Evolutionary conservation across 2,888 invertebrate genomes (phyloP).

Genomic region (Agrochola lychnidis): DNA sequence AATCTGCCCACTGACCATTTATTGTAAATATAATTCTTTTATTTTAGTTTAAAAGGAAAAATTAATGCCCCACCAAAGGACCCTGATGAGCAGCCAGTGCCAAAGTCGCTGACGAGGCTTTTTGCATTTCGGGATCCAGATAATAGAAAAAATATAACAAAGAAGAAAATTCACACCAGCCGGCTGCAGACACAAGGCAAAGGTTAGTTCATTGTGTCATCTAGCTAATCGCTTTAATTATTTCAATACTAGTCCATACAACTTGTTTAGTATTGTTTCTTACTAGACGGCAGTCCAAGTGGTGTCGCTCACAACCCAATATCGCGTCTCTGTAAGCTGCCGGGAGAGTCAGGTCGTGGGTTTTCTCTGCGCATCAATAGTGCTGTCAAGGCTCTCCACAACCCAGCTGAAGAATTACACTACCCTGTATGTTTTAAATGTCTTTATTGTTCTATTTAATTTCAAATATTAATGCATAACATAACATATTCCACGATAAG

Average conservation of each 20-base stretch:
- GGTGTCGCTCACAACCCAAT: conserved; percentile 78
- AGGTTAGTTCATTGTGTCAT: conserved; percentile 39
- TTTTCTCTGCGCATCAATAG: conserved; percentile 93
- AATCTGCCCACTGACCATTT: no score
- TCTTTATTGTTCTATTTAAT: background rate
- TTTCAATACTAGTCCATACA: background rate
- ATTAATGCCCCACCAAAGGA: conserved; percentile 94
- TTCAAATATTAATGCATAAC: background rate
- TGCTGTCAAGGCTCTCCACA: conserved; percentile 90
- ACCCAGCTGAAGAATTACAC: conserved; percentile 72
- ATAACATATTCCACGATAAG: background rate
- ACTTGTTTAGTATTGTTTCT: background rate
- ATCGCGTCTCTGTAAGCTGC: conserved; percentile 90
- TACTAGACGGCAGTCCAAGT: conserved; percentile 36
- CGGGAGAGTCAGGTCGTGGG: conserved; percentile 91
- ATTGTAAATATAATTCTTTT: conserved; percentile 13
- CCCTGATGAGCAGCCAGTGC: conserved; percentile 93
- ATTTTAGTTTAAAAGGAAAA: conserved; percentile 92
- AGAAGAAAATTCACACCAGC: conserved; percentile 64
- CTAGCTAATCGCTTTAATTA: background rate
- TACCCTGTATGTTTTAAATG: conserved; percentile 76
- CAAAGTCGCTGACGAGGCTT: conserved; percentile 92
- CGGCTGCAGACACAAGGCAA: conserved; percentile 56
- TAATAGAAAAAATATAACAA: conserved; percentile 64
- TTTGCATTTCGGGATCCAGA: conserved; percentile 82